A percentile compares a stretch with the other conserved stretches of the same genome.
phyloP scores from a whole-genome alignment of 2,113 vertebrate species.

The Gallinago jamesoni region DNA sequence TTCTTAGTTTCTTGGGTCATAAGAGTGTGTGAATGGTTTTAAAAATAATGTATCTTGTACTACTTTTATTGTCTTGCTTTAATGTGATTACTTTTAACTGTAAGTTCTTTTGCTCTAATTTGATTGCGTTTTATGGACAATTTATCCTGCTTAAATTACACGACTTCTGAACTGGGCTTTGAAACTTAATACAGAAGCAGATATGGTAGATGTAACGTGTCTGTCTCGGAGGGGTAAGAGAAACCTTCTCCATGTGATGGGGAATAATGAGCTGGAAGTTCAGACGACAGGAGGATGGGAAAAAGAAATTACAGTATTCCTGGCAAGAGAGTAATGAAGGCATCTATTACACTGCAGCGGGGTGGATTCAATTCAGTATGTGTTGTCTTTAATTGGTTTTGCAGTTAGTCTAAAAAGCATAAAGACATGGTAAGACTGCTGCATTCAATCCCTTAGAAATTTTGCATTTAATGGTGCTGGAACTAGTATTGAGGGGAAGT shows the following conservation, averaged over 20 bases:
- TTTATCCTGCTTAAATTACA: not conserved
- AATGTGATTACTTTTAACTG: not conserved
- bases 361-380: not conserved
- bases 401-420: not conserved
- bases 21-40: not conserved
- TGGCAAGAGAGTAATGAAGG: not conserved
- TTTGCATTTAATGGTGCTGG: not conserved
- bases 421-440: not conserved
- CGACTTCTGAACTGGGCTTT: not conserved
- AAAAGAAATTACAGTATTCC: not conserved
- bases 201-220: not conserved
- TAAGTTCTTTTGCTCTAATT: not conserved
- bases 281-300: not conserved
- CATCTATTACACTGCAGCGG: not conserved
- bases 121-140: not conserved
- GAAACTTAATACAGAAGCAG: slow-evolving; percentile 1
- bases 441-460: not conserved
- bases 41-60: not conserved
- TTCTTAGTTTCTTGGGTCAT: not conserved
- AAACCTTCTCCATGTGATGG: not conserved
- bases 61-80: not conserved
- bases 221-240: not conserved
- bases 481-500: not conserved
- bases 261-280: not conserved
- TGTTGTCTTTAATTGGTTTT: not conserved